Evolutionary conservation across 2,797 vertebrate genomes (phyloP), one percentile per base, ranked within the genome.

Genomic region (Sebastolobus alascanus): DNA sequence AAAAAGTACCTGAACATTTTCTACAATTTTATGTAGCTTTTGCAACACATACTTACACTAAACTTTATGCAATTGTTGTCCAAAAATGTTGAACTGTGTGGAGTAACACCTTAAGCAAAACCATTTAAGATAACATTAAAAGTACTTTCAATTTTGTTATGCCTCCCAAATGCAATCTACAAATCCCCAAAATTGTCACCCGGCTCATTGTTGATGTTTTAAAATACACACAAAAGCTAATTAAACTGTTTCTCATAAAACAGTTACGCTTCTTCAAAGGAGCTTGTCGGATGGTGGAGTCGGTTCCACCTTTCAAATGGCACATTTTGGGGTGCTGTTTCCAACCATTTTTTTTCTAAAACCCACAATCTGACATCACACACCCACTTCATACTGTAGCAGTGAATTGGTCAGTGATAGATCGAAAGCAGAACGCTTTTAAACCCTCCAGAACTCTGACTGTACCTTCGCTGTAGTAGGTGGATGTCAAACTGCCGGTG

Each of bases 401-500:
- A 46, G 43, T 46, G 43, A 46, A 46, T 46, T 46, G 43, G 16
- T 18, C 43, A 46, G 16, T 46, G 16, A 46, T 46, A 18, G 43
- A 16, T 46, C 1, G 25, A 25, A 25, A 25, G 25, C 29, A 56
- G 50, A 25, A 52, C 33, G 6, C 29, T 7, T 46, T 38, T 63
- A 2, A 82, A 10, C 55, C 46, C 54, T 77, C 68, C 25, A 56
- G 8, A 67, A 13, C 20, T 65, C 2, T 20, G 46, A 80, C 54
- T 69, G 50, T 85, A 88, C 87, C 58, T 80, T 82, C 8, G 65
- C 37, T 10, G 77, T 74, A 66, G 18, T 65, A 37, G 67, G 50
- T 25, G 54, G 82, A 77, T 85, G 58, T 85, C 37, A 80, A 38
- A 73, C 27, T 84, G 65, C 35, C 60, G 63, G 54, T 87, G 58